Base-by-base conservation (phyloP, 2,888 invertebrate species). In the Drosophila algonquin region DNA sequence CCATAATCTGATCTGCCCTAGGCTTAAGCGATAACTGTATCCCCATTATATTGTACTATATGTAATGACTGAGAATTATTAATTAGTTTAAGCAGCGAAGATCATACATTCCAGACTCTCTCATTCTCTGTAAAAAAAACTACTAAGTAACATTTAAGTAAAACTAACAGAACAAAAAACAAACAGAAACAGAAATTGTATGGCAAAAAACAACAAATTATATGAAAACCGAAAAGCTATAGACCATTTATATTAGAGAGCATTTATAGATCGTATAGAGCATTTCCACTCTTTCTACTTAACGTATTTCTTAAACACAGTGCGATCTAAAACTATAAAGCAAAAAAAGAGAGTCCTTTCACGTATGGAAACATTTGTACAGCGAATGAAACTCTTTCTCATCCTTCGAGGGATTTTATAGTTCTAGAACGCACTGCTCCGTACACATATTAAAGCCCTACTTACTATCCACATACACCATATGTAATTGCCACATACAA, bases 41-140 rank as follows among this genome's bases (percentile, higher is more conserved):
- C 18, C 24, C 32, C 52, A 50, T 55, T 56, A 51, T 14, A 51
- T 14, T 67, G 65, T 67, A 67, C 51, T 18, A 67, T 69, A 57
- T 18, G 32, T 62, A 54, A 18, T 10, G 35, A 40, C 27, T 54
- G 21, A 50, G 30, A 63, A 40, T 62, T 50, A 30, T 50, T 63
- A 64, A 48, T 27, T 67, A 56, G 50, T 55, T 24, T 70, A 72
- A 72, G 62, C 52, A 27, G 55, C 35, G 72, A 70, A 40, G 24
- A 30, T 62, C 55, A 62, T 18, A 62, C 72, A 70, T 62, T 72
- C 18, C 12, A 61, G 8, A 32, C 35, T 61, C 79, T 61, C 79
- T 61, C 79, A 79, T 79, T 59, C 63, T 65, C 69, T 80, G 80
- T 83, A 83, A 68, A 51, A 68, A 51, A 52, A 60, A 40, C 45